Evolutionary conservation across 2,113 vertebrate species (phyloP).

Genomic region (Larimichthys crocea): DNA sequence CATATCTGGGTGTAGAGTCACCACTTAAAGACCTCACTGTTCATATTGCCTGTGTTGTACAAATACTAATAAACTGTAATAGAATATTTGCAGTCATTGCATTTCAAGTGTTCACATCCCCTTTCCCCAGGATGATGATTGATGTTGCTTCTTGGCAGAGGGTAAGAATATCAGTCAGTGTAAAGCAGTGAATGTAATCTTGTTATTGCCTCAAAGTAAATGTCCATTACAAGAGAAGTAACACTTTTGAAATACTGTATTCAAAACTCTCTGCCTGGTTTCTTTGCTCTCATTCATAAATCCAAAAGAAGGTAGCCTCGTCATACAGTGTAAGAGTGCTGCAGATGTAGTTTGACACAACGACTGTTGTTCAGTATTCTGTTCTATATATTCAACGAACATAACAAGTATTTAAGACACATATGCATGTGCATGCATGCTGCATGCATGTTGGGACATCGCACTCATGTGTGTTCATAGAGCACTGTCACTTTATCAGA

Average conservation of each 20-base stretch:
- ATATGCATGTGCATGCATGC: not conserved
- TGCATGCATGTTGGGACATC: not conserved
- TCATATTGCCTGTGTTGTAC: too few relatives aligned
- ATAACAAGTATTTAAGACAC: not conserved
- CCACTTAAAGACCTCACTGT: not conserved
- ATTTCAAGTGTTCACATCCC: too few relatives aligned
- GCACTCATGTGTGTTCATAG: not conserved
- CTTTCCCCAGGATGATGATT: too few relatives aligned
- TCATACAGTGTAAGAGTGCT: not conserved
- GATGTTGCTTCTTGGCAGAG: too few relatives aligned
- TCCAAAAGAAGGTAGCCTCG: not conserved
- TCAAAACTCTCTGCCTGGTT: not conserved
- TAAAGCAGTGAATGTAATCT: too few relatives aligned
- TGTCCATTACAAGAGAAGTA: not conserved
- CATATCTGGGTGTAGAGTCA: not conserved
- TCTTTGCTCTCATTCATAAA: not conserved
- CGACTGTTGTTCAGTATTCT: not conserved
- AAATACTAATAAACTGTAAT: too few relatives aligned
- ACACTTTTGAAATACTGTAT: not conserved
- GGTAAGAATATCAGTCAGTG: too few relatives aligned
- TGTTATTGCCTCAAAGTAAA: too few relatives aligned
- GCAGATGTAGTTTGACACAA: not conserved
- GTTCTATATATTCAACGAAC: not conserved
- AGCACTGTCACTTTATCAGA: not conserved
- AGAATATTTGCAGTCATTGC: too few relatives aligned